Base-by-base conservation (phyloP, 1,140 invertebrate genomes). In the Temnothorax nylanderi region DNA sequence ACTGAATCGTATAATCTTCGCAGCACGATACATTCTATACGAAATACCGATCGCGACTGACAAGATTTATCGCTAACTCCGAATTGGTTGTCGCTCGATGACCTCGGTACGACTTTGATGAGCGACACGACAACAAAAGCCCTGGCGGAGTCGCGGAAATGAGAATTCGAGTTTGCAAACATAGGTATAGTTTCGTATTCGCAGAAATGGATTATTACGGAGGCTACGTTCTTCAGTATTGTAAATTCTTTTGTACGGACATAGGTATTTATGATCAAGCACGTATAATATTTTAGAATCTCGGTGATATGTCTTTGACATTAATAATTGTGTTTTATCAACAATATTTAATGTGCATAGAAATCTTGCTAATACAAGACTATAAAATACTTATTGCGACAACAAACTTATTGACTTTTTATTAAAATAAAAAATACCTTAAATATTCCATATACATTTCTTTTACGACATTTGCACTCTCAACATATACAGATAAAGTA, bases 91-190 rank as follows among this genome's bases (percentile, higher is more conserved):
- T 54, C 67, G 76, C 74, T 84, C 72, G 7, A 76, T 49, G 86
- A 85, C 91, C 91, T 87, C 62, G 2, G 26, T 26, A 16, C 51
- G 88, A 91, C 88, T 86, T 91, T 91, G 67, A 65, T 44, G 64
- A 56, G 69, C 62, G 56, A 32, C 58, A 85, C 51, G 78, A 87
- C 77, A 88, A 90, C 51, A 84, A 88, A 54, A 78, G 49, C 80
- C 44, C 60, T 87, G 58, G 86, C 86, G 91, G 89, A 91, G 89
- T 92, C 74, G 89, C 87, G 75, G 41, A 47, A 32, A 72, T 64
- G 41, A 44, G 78, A 78, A 90, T 88, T 56, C 10, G 67, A 91
- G 89, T 92, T 92, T 91, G 86, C 89, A 92, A 92, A 92, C 90
- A 92, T 18, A 47, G 16, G 10, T 81, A 81, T 26, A 82, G 37